These are phyloP conservation scores for Pachycephala philippinensis DNA, from an alignment of 2,113 vertebrate genomes.

Conservation along the genomic window DNA sequence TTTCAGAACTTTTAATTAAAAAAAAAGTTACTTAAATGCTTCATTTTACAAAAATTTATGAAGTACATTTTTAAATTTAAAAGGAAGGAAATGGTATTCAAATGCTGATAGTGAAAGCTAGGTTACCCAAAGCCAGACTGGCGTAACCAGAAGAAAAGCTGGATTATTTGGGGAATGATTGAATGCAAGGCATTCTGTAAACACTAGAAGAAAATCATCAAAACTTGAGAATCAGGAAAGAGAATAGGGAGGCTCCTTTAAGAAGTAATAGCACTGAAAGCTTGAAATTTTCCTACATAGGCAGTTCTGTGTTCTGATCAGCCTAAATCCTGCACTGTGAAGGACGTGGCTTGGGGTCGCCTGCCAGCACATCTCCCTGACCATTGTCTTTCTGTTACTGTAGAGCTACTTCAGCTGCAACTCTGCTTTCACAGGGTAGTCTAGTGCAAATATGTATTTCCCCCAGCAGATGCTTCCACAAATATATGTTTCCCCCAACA, in stretches of 20 bases:
- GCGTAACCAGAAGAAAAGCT: not conserved
- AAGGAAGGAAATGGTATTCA: not conserved
- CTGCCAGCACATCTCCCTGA: not conserved
- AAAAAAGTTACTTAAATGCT: not conserved
- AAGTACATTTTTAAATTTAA: not conserved
- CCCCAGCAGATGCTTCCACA: not conserved
- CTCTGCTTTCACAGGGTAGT: not conserved
- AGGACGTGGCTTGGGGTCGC: not conserved
- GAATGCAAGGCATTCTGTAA: not conserved
- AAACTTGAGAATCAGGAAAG: not conserved
- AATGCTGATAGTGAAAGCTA: not conserved
- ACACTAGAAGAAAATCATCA: not conserved
- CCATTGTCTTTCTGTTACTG: not conserved
- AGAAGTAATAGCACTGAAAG: not conserved
- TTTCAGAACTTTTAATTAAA: not conserved
- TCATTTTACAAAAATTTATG: not conserved
- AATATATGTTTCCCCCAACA: not conserved
- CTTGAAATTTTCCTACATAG: not conserved
- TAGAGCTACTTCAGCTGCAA: not conserved
- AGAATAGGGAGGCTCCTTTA: not conserved
- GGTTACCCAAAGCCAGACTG: not conserved
- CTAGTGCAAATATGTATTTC: not conserved
- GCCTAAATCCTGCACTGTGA: not conserved
- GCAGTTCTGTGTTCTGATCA: not conserved
- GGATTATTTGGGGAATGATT: not conserved